Evolutionary conservation across 2,113 vertebrate genomes (phyloP), one percentile per base, ranked within the genome.

Genomic region (Hoplias malabaricus): DNA sequence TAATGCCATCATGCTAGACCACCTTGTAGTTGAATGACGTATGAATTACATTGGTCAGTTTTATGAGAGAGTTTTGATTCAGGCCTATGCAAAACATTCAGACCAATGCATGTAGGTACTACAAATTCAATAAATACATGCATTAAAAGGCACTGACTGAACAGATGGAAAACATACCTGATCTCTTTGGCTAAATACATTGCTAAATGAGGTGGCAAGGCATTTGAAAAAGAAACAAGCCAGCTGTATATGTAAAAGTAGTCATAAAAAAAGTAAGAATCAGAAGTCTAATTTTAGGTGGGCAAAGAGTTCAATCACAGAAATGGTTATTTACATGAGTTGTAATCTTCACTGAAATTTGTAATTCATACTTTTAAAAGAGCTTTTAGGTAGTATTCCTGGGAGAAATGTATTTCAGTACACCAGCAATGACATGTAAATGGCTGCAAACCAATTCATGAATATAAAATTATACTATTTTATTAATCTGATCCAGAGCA

Each of bases 81-180:
- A 54, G 25, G 53, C 43, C 31, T 33, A 54, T 29, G 9, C 36
- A 62, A 75, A 77, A 72, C 61, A 68, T 68, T 80, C 43, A 67
- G 46, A 27, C 59, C 61, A 27, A 38, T 50, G 48, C 48, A 66
- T 81, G 33, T 74, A 67, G 23, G 7, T 29, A 33, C 72, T 36
- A 25, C 63, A 29, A 34, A 61, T 43, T 61, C 11, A 50, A 40
- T 73, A 36, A 21, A 77, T 54, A 5, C 27, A 57, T 27, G 27
- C 38, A 57, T 23, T 82, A 48, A 83, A 83, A 78, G 77, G 75
- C 75, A 77, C 75, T 69, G 65, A 61, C 48, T 67, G 25, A 69
- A 57, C 33, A 29, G 66, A 69, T 57, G 53, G 57, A 71, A 65
- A 13, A 38, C 38, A 65, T 40, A 69, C 57, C 75, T 25, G 63